Conservation (phyloP, 2,113 vertebrate species). For the Toxotes chatareus region DNA sequence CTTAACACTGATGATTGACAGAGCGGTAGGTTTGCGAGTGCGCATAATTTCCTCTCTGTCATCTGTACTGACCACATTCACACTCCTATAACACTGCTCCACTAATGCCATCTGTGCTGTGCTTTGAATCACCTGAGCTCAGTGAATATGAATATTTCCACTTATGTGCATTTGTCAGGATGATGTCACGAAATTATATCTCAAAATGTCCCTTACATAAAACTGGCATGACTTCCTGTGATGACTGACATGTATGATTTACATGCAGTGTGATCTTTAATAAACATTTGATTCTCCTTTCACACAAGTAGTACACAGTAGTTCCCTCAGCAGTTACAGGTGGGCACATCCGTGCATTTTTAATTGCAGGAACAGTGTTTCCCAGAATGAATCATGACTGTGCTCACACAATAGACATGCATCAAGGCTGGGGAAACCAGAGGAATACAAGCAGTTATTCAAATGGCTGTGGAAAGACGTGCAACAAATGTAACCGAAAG, state of each 20-base stretch:
- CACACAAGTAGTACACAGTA: neutral
- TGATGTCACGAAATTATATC: neutral
- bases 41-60: constrained; percentile 43
- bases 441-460: constrained; percentile 35
- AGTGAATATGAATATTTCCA: constrained; percentile 9
- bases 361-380: neutral
- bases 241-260: neutral
- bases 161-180: neutral
- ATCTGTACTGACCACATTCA: constrained; percentile 67
- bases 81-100: constrained; percentile 32
- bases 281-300: neutral
- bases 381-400: neutral
- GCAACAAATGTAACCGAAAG: neutral
- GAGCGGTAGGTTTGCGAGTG: constrained; percentile 15
- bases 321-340: constrained; percentile 5
- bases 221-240: neutral
- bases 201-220: constrained; percentile 7
- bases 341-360: neutral
- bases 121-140: constrained; percentile 60
- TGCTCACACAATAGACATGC: neutral
- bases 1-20: constrained; percentile 62
- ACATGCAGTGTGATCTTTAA: neutral
- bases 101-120: constrained; percentile 56
- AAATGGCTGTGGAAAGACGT: constrained; percentile 16
- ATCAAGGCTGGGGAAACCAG: neutral